A percentile compares a stretch with the other conserved stretches of the same genome.
Evolutionary conservation across 2,113 vertebrate species (phyloP).

Genomic region (Lepisosteus oculatus): DNA sequence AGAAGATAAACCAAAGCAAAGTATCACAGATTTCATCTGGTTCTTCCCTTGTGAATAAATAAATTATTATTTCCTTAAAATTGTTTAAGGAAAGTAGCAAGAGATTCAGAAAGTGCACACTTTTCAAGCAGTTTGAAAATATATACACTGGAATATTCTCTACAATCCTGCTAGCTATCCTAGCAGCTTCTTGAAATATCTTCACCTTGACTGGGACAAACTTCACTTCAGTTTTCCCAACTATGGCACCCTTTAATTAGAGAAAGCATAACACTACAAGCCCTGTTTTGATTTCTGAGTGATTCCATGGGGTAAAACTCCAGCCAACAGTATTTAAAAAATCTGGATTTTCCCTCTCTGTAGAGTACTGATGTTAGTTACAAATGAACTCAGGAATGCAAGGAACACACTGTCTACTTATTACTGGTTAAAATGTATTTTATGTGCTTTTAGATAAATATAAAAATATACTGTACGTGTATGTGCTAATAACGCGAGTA

Average conservation of each 20-base stretch:
- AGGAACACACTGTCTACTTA: conserved; percentile 38
- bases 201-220: conserved; percentile 64
- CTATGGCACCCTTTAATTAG: conserved; percentile 72
- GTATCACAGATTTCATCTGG: no score
- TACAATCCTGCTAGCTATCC: conserved; percentile 61
- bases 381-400: conserved; percentile 53
- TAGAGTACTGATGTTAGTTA: conserved; percentile 47
- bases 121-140: conserved; percentile 38
- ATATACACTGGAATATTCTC: conserved; percentile 72
- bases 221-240: conserved; percentile 68
- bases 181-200: conserved; percentile 63
- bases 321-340: conserved; percentile 68
- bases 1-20: no score
- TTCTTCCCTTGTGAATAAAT: no score
- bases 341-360: conserved; percentile 57
- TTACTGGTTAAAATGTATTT: conserved; percentile 40
- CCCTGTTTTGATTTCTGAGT: conserved; percentile 59
- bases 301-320: conserved; percentile 51
- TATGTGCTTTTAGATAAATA: conserved; percentile 32
- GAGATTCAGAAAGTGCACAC: no score
- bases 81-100: no score
- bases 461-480: conserved; percentile 25
- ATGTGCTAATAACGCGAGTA: conserved; percentile 26
- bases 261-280: conserved; percentile 48
- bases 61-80: no score